A percentile compares a stretch with the other conserved stretches of the same genome.
phyloP scores from a whole-genome alignment of 2,113 vertebrate genomes.

The Prionailurus viverrinus region DNA sequence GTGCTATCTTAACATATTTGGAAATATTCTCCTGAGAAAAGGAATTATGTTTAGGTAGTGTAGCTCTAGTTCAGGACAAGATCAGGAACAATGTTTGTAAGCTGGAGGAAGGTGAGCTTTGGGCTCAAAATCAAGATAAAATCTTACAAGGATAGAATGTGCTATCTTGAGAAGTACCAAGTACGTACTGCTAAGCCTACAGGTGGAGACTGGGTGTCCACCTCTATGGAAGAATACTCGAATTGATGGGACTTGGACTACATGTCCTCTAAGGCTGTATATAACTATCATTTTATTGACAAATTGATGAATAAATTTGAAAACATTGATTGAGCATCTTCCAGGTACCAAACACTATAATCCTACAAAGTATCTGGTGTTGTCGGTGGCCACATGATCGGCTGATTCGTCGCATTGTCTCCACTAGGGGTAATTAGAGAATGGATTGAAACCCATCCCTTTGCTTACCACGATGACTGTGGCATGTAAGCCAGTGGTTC shows the following conservation, averaged over 20 bases:
- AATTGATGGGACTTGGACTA: not conserved
- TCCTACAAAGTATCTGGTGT: not conserved
- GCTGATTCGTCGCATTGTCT: not conserved
- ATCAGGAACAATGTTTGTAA: not conserved
- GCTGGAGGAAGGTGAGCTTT: not conserved
- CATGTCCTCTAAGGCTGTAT: not conserved
- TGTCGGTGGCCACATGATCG: not conserved
- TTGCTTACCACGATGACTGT: not conserved
- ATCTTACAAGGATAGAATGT: not conserved
- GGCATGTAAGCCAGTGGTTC: not conserved
- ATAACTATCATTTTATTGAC: not conserved
- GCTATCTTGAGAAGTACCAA: not conserved
- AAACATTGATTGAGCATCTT: not conserved
- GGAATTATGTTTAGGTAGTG: not conserved
- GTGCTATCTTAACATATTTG: not conserved
- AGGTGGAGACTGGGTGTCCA: not conserved
- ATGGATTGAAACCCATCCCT: not conserved
- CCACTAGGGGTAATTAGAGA: not conserved
- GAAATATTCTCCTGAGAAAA: not conserved
- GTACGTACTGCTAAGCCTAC: not conserved
- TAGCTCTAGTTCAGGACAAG: not conserved
- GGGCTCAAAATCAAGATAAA: slow-evolving; percentile 29
- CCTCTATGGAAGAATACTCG: not conserved
- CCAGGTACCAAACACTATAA: not conserved
- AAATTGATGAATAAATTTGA: not conserved